Evolutionary conservation across 1,140 invertebrate species (phyloP), one percentile per base, ranked within the genome.

Genomic region (Subanguina moxae): DNA sequence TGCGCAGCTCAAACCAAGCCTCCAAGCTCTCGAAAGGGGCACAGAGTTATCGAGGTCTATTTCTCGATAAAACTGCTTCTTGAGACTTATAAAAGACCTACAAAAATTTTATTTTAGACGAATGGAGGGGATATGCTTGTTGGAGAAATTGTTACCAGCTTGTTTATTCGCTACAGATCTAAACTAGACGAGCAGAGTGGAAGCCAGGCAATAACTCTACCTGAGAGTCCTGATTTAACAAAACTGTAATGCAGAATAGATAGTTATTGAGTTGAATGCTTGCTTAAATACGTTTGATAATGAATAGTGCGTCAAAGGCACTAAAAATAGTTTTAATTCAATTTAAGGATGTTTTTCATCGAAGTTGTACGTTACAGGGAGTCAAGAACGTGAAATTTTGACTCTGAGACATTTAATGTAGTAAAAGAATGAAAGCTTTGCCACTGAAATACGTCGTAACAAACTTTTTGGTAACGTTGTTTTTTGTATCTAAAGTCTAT

Each of bases 121-220:
- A 80, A 80, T 61, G 78, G 78, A 0, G 78, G 78, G 1, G 78
- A 80, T 64, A 45, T 80, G 13, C 59, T 80, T 17, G 67, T 67
- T 23, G 78, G 78, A n/a, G 80, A 80, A 65, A 78, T 80, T 17
- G 69, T 76, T 30, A 63, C 62, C 0, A 65, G 64, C 19, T 19
- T 79, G 19, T 79, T 72, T 68, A 57, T 32, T 21, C 48, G 57
- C 23, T 79, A 76, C 27, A 57, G 59, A 30, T 15, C 57, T 17
- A 76, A 76, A 30, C 17, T 62, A 46, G 62, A 71, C 7, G 57
- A 75, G 19, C 21, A 66, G 15, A 45, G 25, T 46, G 59, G 67
- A 25, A 64, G 46, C 74, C 71, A 61, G 19, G 30, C 46, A 15
- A 58, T 56, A 5, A 25, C n/a, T 21, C 8, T 19, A 21, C 48